phyloP scores from a whole-genome alignment of 2,113 vertebrate genomes.

The Catharus minimus region DNA sequence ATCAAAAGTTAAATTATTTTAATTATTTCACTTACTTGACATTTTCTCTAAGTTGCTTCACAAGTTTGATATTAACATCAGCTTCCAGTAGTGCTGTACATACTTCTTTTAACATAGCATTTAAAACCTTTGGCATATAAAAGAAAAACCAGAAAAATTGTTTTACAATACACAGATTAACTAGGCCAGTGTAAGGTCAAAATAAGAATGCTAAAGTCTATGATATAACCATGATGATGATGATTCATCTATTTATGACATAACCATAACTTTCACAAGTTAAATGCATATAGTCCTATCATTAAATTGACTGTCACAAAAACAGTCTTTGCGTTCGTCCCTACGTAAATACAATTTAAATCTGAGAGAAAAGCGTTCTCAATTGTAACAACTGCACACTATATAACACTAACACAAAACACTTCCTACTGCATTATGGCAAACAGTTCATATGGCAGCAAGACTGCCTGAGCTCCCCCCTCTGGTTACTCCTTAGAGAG shows the following conservation, averaged over 20 bases:
- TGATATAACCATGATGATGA: too few relatives aligned
- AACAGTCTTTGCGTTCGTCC: not conserved
- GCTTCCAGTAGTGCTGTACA: constrained; percentile 96
- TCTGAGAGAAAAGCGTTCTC: not conserved
- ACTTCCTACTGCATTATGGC: not conserved
- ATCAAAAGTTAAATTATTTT: not conserved
- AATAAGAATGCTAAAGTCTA: not conserved
- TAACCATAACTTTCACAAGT: not conserved
- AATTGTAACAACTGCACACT: not conserved
- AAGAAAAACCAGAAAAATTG: constrained; percentile 18
- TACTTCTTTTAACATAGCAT: constrained; percentile 99
- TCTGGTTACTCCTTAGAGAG: not conserved
- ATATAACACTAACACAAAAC: not conserved
- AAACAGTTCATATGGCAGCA: not conserved
- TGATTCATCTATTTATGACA: not conserved
- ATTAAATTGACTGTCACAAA: not conserved
- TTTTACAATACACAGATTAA: not conserved
- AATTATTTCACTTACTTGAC: constrained; percentile 87
- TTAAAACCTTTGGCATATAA: constrained; percentile 84
- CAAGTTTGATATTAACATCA: constrained; percentile 97
- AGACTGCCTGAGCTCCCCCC: not conserved
- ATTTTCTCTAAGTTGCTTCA: constrained; percentile 96
- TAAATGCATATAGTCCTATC: not conserved
- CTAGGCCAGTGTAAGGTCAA: not conserved
- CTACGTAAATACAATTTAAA: not conserved